These are phyloP conservation scores for Oxyruncus cristatus DNA, from an alignment of 2,113 vertebrate species.

Conservation along the genomic window DNA sequence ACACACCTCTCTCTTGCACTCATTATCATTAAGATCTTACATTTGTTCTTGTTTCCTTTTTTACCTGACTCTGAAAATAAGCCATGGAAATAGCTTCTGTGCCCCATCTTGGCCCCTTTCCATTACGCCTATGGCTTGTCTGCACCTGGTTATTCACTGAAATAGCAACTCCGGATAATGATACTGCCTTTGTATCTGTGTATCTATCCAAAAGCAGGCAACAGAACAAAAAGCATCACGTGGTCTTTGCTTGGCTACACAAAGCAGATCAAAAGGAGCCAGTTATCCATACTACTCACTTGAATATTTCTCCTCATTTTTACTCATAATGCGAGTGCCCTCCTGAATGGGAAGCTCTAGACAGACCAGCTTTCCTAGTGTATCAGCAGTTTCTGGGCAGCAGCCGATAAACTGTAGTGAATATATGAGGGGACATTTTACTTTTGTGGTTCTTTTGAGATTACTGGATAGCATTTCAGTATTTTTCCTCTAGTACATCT, in stretches of 20 bases:
- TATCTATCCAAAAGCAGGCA: neutral
- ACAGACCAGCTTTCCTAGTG: neutral
- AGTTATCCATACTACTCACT: neutral
- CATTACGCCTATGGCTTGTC: neutral
- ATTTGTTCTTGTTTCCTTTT: neutral
- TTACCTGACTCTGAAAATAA: neutral
- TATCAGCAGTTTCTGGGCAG: neutral
- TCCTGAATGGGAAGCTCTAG: neutral
- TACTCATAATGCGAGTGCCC: rapidly evolving
- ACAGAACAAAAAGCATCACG: neutral
- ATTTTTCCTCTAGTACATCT: neutral
- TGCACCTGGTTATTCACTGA: neutral
- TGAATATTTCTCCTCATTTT: neutral
- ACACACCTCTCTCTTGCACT: neutral
- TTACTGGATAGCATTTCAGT: neutral
- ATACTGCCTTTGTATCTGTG: neutral
- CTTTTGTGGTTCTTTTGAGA: neutral
- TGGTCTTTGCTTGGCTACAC: neutral
- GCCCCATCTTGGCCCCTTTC: neutral
- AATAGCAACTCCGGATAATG: neutral
- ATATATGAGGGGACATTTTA: neutral
- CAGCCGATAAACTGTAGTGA: neutral
- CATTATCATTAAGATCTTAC: neutral
- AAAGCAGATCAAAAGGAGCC: neutral
- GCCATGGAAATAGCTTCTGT: neutral